Percentiles rank a stretch among this genome's conserved stretches.
These are phyloP conservation scores for Malthinus flaveolus DNA, from an alignment of 2,888 invertebrate species.

Conservation along the genomic window DNA sequence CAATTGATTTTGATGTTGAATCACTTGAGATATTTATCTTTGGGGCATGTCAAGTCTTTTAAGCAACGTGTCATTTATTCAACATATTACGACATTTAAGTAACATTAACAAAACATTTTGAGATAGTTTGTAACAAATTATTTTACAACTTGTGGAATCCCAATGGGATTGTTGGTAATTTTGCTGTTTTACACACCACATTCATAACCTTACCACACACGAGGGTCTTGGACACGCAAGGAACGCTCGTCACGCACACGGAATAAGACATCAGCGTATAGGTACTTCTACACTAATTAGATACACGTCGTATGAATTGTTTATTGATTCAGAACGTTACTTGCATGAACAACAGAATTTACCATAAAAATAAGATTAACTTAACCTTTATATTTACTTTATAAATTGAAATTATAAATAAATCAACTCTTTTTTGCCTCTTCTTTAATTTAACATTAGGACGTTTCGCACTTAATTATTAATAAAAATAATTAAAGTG, in stretches of 20 bases:
- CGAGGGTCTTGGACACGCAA: conserved; percentile 35
- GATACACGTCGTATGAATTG: conserved; percentile 38
- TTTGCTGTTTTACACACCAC: conserved; percentile 22
- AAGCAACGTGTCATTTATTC: too few species aligned
- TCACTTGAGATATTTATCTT: too few species aligned
- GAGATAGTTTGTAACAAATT: conserved; percentile 20
- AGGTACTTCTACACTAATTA: conserved; percentile 35
- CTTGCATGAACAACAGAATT: conserved; percentile 22
- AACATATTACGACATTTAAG: too few species aligned
- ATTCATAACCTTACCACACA: conserved; percentile 23
- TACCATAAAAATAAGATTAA: neutral
- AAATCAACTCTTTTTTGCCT: too few species aligned
- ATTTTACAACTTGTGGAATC: conserved; percentile 25
- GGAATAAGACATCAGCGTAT: conserved; percentile 41
- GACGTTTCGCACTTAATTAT: too few species aligned
- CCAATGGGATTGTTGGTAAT: conserved; percentile 27
- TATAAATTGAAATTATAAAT: too few species aligned
- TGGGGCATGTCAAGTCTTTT: too few species aligned
- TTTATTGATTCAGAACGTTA: conserved; percentile 34
- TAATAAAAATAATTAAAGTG: too few species aligned
- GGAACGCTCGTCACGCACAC: conserved; percentile 36
- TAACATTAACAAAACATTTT: conserved; percentile 6
- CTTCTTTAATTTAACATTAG: too few species aligned
- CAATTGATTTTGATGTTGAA: too few species aligned
- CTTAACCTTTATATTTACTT: neutral